Percentiles rank a stretch among this genome's conserved stretches.
Conservation (phyloP, 2,113 vertebrate genomes). For the Chionomys nivalis region DNA sequence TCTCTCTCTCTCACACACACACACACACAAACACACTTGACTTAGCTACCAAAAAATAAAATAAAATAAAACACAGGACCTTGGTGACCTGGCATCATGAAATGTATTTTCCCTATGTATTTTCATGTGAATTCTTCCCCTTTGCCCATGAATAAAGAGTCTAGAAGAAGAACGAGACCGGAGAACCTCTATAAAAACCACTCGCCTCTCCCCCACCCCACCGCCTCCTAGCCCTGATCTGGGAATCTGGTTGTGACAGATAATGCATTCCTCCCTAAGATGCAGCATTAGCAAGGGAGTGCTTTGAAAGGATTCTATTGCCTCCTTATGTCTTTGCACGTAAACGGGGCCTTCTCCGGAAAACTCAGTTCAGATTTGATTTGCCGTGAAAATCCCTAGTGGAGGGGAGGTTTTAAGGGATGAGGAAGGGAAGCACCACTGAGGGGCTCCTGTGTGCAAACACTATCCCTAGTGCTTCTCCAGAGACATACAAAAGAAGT, state of each 20-base stretch:
- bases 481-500: background rate
- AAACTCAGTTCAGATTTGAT: conserved; percentile 53
- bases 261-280: conserved; percentile 47
- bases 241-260: conserved; percentile 67
- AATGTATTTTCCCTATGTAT: background rate
- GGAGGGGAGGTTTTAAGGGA: conserved; percentile 3
- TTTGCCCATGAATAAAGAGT: conserved; percentile 48
- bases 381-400: conserved; percentile 24
- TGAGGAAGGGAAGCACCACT: background rate
- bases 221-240: conserved; percentile 44
- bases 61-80: background rate
- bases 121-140: conserved; percentile 1
- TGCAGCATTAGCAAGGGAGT: conserved; percentile 56
- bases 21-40: background rate
- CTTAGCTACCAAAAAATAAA: background rate
- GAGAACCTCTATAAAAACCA: conserved; percentile 56
- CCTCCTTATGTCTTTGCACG: conserved; percentile 67
- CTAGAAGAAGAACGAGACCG: conserved; percentile 8
- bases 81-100: background rate
- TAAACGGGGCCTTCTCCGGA: conserved; percentile 70
- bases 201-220: background rate
- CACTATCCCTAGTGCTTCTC: background rate
- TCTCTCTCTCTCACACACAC: background rate
- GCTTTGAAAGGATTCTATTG: conserved; percentile 63
- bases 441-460: background rate